Evolutionary conservation across 2,797 vertebrate species (phyloP).

Genomic region (Coracias cyanogaster): DNA sequence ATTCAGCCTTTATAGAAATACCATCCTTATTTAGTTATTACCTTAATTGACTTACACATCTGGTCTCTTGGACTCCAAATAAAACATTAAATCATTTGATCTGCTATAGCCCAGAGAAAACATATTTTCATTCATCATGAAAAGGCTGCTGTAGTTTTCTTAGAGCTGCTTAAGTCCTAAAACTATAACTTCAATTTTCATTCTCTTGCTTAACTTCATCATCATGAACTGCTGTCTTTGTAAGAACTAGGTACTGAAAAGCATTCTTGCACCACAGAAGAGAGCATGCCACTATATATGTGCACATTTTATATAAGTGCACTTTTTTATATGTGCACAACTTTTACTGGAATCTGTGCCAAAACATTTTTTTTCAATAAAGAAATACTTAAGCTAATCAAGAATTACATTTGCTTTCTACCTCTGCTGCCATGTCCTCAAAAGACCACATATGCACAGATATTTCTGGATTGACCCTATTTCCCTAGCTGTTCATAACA

Average conservation of each 20-base stretch:
- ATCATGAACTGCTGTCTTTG: neutral
- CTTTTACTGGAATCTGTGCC: neutral
- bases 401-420: neutral
- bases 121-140: neutral
- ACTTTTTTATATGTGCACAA: too few relatives aligned
- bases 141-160: conserved; percentile 12
- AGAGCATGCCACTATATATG: neutral
- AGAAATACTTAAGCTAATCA: neutral
- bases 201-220: neutral
- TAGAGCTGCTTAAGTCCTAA: neutral
- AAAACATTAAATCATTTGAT: neutral
- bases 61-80: conserved; percentile 45
- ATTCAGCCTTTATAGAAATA: conserved; percentile 21
- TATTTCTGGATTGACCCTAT: conserved; percentile 39
- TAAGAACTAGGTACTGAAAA: neutral
- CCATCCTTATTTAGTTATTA: conserved; percentile 8
- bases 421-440: neutral
- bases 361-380: neutral
- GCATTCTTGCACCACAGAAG: neutral
- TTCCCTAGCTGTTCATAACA: conserved; percentile 33
- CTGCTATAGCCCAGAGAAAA: neutral
- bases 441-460: neutral
- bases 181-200: neutral
- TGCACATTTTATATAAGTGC: too few relatives aligned
- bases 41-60: conserved; percentile 33